These are phyloP conservation scores for Leptinotarsa tumamoca DNA, from an alignment of 2,888 invertebrate genomes.

Conservation along the genomic window DNA sequence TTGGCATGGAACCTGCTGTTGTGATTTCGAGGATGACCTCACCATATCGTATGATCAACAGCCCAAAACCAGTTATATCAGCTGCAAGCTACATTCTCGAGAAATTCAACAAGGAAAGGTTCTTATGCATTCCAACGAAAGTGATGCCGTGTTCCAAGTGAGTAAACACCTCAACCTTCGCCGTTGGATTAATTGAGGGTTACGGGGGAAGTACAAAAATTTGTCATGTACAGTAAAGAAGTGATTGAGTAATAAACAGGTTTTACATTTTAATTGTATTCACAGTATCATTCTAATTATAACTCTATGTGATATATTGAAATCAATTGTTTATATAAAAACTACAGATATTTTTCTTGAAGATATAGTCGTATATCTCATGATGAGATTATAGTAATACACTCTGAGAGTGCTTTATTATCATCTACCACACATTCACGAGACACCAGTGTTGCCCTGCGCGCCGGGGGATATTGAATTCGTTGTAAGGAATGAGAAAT, in stretches of 20 bases:
- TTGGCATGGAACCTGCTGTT: neutral
- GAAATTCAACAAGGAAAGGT: constrained; percentile 28
- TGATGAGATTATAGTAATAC: too few relatives aligned
- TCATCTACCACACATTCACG: too few relatives aligned
- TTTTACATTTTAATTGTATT: neutral
- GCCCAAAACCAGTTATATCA: constrained; percentile 23
- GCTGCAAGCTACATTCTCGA: constrained; percentile 35
- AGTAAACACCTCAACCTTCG: constrained; percentile 8
- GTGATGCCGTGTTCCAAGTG: constrained; percentile 30
- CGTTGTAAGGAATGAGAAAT: too few relatives aligned
- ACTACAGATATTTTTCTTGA: too few relatives aligned
- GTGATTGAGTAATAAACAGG: neutral
- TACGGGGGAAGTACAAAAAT: neutral
- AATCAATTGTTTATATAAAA: too few relatives aligned
- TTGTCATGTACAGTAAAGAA: neutral
- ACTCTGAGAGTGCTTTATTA: too few relatives aligned
- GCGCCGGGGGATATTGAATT: too few relatives aligned
- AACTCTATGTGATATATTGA: too few relatives aligned
- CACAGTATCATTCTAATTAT: neutral
- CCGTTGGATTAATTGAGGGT: neutral
- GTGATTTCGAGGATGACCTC: constrained; percentile 11
- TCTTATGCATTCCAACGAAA: constrained; percentile 41
- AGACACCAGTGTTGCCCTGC: too few relatives aligned
- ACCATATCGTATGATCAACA: neutral
- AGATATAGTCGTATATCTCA: too few relatives aligned